These are phyloP conservation scores for Halocaridina rubra DNA, from an alignment of 2,888 invertebrate species.

Conservation along the genomic window DNA sequence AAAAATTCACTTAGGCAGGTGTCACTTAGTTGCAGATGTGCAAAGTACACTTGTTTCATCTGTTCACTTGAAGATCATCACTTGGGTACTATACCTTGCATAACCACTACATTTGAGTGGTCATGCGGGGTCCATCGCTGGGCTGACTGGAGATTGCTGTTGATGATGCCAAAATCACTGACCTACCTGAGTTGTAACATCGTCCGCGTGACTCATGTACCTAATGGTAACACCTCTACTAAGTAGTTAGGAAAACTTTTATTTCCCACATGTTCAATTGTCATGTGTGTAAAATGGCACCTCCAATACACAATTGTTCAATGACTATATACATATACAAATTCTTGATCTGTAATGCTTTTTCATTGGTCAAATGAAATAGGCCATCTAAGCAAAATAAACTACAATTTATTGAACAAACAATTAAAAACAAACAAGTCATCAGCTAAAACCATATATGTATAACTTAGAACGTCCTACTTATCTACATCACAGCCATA, in stretches of 20 bases:
- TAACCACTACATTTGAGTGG: conserved; percentile 53
- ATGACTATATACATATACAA: not conserved
- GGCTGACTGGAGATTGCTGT: conserved; percentile 20
- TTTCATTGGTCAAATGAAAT: conserved; percentile 53
- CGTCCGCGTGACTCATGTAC: conserved; percentile 40
- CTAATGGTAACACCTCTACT: conserved; percentile 16
- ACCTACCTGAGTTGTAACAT: conserved; percentile 39
- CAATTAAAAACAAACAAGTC: conserved; percentile 25
- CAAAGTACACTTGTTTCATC: conserved; percentile 47
- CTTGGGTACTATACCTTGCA: conserved; percentile 58
- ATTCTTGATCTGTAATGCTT: not conserved
- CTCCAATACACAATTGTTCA: not conserved
- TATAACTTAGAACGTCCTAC: not conserved
- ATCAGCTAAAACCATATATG: conserved; percentile 37
- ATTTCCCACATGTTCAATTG: no score
- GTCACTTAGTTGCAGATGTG: conserved; percentile 33
- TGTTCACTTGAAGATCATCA: conserved; percentile 42
- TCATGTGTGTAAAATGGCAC: not conserved
- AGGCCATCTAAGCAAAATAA: conserved; percentile 38
- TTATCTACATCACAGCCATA: conserved; percentile 39
- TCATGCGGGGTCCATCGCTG: conserved; percentile 43
- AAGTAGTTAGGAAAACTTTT: not conserved
- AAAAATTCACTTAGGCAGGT: conserved; percentile 22
- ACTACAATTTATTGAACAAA: conserved; percentile 46
- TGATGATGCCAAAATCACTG: conserved; percentile 21